phyloP scores from a whole-genome alignment of 2,113 vertebrate species.

The Shinisaurus crocodilurus region DNA sequence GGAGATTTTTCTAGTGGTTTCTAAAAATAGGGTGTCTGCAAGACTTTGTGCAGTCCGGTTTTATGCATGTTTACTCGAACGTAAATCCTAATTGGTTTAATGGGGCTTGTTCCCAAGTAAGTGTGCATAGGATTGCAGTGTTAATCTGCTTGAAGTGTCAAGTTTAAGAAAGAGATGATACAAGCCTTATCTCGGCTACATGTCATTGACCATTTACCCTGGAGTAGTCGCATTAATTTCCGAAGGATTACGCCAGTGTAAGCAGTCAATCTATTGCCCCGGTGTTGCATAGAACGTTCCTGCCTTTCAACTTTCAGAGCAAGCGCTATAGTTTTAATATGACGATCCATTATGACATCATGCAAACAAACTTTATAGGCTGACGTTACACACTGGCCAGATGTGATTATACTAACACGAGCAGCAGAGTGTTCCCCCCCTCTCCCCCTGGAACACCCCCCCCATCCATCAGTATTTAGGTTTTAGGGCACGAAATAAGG shows the following conservation, averaged over 20 bases:
- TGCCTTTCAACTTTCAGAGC: background rate
- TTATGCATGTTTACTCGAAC: background rate
- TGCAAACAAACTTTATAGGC: conserved; percentile 29
- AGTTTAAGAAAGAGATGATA: background rate
- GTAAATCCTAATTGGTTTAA: background rate
- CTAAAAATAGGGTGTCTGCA: background rate
- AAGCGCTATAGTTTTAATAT: background rate
- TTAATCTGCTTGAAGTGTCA: background rate
- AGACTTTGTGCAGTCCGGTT: background rate
- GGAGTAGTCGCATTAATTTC: background rate
- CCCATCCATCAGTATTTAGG: conserved; percentile 59
- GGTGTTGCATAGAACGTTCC: no score
- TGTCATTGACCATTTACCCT: background rate
- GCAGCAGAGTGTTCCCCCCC: conserved; percentile 31
- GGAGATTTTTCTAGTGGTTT: conserved; percentile 58
- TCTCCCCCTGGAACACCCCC: no score
- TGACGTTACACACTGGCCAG: conserved; percentile 42
- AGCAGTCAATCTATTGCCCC: background rate
- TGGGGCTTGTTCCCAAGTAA: background rate
- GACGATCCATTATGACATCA: background rate
- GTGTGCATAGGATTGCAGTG: background rate
- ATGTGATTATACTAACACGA: conserved; percentile 27
- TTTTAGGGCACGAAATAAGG: conserved; percentile 66
- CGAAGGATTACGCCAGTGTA: background rate
- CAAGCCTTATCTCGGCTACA: background rate